phyloP scores from a whole-genome alignment of 2,888 invertebrate genomes.

The Polymixis lichenea region DNA sequence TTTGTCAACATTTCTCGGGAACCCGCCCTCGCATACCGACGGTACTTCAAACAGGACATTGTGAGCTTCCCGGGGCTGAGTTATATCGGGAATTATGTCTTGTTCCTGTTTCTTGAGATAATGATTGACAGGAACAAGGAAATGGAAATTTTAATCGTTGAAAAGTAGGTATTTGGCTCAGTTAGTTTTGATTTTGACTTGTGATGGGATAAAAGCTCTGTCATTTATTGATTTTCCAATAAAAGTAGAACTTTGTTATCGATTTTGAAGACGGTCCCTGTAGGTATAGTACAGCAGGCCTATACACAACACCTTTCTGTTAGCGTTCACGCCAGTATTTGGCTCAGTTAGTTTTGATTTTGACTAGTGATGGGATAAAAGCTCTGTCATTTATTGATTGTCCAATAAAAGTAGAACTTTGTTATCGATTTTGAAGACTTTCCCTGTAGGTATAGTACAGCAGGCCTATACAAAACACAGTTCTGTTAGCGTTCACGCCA shows the following conservation, averaged over 20 bases:
- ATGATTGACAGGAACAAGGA: not conserved
- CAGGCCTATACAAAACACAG: too few relatives aligned
- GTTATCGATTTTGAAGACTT: not conserved
- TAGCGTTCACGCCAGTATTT: too few relatives aligned
- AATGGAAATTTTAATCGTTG: not conserved
- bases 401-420: not conserved
- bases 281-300: too few relatives aligned
- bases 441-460: too few relatives aligned
- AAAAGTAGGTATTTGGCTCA: too few relatives aligned
- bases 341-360: too few relatives aligned
- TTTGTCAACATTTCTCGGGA: conserved; percentile 32
- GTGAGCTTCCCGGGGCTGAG: not conserved
- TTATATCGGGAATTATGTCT: conserved; percentile 7
- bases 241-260: not conserved
- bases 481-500: too few relatives aligned
- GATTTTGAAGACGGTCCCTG: too few relatives aligned
- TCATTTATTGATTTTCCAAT: not conserved
- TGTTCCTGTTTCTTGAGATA: not conserved
- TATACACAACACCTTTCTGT: too few relatives aligned
- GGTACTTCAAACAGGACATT: conserved; percentile 20
- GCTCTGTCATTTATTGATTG: not conserved
- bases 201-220: not conserved
- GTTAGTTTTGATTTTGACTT: not conserved
- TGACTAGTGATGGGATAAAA: not conserved
- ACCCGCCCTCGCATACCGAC: not conserved